Evolutionary conservation across 2,113 vertebrate genomes (phyloP).

Genomic region (Saimiri boliviensis): DNA sequence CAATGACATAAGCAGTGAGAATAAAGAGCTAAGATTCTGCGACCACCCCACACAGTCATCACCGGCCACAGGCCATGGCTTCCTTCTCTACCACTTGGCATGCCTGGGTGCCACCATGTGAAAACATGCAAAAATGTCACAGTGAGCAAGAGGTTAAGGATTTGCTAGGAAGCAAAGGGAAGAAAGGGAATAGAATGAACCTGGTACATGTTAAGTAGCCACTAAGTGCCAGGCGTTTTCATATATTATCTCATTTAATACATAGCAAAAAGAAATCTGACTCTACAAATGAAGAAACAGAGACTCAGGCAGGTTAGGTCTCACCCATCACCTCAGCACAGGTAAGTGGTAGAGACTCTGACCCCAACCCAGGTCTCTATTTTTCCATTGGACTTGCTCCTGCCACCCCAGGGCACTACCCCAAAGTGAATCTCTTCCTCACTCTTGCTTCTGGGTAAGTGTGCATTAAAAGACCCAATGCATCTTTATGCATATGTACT

Average conservation of each 20-base stretch:
- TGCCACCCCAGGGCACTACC: not conserved
- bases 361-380: not conserved
- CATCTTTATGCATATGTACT: not conserved
- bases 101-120: not conserved
- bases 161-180: not conserved
- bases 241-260: not conserved
- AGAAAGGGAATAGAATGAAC: not conserved
- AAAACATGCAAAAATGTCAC: not conserved
- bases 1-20: not conserved
- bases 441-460: not conserved
- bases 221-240: not conserved
- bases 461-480: not conserved
- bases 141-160: not conserved
- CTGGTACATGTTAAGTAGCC: not conserved
- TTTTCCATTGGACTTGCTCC: not conserved
- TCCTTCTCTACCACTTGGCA: not conserved
- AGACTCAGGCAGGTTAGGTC: not conserved
- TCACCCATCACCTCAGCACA: not conserved
- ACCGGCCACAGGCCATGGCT: not conserved
- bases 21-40: not conserved
- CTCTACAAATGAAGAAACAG: not conserved
- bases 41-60: not conserved
- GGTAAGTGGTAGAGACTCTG: not conserved
- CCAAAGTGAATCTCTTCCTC: not conserved
- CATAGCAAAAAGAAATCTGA: not conserved